phyloP scores from a whole-genome alignment of 2,797 vertebrate genomes.

The Xerus rutilus region DNA sequence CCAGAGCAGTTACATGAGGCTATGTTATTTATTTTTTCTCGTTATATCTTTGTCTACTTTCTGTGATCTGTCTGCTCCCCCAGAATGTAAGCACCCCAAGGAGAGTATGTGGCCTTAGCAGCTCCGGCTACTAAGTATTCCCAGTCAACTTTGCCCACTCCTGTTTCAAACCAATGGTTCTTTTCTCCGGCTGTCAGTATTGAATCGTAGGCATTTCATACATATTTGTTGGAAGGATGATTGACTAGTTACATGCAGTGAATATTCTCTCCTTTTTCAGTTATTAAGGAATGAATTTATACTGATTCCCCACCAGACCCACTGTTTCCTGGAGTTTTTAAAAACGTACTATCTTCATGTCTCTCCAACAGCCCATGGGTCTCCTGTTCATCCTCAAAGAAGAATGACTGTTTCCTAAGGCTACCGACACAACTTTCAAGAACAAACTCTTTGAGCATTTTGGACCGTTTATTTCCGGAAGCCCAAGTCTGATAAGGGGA shows the following conservation, averaged over 20 bases:
- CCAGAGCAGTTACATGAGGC: background rate
- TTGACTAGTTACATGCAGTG: background rate
- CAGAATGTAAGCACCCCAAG: background rate
- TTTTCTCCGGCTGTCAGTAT: background rate
- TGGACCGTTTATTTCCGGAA: conserved; percentile 89
- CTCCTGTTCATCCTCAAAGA: conserved; percentile 89
- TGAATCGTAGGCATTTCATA: background rate
- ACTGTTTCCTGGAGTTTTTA: background rate
- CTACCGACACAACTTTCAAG: conserved; percentile 88
- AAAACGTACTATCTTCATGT: background rate
- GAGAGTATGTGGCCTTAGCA: background rate
- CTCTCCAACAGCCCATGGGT: conserved; percentile 82
- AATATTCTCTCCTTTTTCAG: background rate
- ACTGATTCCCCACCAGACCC: background rate
- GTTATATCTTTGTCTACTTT: background rate
- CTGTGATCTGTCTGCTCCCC: background rate
- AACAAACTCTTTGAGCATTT: conserved; percentile 88
- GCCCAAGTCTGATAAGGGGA: conserved; percentile 86
- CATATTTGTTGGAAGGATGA: background rate
- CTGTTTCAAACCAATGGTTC: background rate
- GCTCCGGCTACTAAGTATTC: background rate
- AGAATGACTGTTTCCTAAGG: conserved; percentile 88
- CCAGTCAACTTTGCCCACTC: background rate
- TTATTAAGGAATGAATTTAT: background rate
- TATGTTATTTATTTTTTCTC: background rate